Conservation (phyloP, 2,797 vertebrate genomes). For the Emydoidea blandingii region DNA sequence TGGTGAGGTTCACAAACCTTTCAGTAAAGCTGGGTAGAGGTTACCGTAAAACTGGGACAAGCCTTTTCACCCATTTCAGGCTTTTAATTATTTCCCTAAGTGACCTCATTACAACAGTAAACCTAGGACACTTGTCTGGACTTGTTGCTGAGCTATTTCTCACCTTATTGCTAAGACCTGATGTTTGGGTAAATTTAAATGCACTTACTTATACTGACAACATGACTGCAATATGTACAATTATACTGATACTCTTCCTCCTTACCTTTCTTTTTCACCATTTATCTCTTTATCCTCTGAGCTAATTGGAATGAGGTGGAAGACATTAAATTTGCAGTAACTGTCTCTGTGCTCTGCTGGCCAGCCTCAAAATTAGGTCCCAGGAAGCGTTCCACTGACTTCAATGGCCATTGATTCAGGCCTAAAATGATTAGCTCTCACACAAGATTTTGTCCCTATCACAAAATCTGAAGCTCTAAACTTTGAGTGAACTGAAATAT, state of each 20-base stretch:
- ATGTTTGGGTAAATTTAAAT: not conserved
- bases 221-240: accelerated
- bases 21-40: not conserved
- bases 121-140: too few relatives aligned
- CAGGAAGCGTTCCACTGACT: not conserved
- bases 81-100: too few relatives aligned
- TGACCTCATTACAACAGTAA: too few relatives aligned
- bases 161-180: not conserved
- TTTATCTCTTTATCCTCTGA: not conserved
- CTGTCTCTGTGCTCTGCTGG: not conserved
- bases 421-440: not conserved
- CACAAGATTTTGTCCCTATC: not conserved
- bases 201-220: not conserved
- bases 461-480: not conserved
- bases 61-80: too few relatives aligned
- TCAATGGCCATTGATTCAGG: not conserved
- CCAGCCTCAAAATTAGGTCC: not conserved
- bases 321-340: not conserved
- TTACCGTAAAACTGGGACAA: too few relatives aligned
- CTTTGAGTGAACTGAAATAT: not conserved
- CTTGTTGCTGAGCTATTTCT: not conserved
- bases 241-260: not conserved
- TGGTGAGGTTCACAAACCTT: not conserved
- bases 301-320: not conserved
- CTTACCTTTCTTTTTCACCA: not conserved